phyloP scores from a whole-genome alignment of 2,888 invertebrate species.

The Xylocampa areola region DNA sequence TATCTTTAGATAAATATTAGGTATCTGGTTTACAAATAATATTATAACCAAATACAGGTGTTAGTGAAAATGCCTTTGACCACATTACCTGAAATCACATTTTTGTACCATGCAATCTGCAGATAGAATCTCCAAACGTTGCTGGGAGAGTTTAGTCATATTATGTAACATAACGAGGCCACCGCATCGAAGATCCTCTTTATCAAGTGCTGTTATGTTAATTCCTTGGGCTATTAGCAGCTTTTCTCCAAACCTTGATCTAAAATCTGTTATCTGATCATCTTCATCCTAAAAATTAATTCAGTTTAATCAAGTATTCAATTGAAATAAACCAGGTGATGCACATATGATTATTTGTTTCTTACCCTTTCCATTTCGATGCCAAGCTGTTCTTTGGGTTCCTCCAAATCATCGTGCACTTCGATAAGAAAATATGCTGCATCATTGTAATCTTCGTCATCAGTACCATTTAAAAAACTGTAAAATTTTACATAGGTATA shows the following conservation, averaged over 20 bases:
- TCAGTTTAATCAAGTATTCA: not conserved
- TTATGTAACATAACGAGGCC: constrained; percentile 92
- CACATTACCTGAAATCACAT: constrained; percentile 91
- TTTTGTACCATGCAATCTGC: constrained; percentile 94
- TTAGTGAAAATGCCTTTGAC: constrained; percentile 46
- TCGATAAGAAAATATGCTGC: constrained; percentile 91
- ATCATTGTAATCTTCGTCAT: constrained; percentile 84
- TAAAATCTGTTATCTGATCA: constrained; percentile 93
- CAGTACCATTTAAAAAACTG: constrained; percentile 77
- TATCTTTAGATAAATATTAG: constrained; percentile 68
- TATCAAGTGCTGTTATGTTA: constrained; percentile 93
- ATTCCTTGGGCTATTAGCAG: constrained; percentile 91
- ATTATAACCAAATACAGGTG: constrained; percentile 61
- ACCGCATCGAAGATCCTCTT: constrained; percentile 93
- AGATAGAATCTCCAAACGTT: constrained; percentile 90
- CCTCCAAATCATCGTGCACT: constrained; percentile 93
- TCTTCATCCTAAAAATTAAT: constrained; percentile 89
- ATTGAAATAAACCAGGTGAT: not conserved
- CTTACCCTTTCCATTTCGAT: constrained; percentile 92
- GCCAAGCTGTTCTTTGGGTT: constrained; percentile 93
- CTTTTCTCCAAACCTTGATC: constrained; percentile 92
- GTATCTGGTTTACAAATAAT: constrained; percentile 65
- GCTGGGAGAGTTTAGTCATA: constrained; percentile 89
- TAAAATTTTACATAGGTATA: too few relatives aligned
- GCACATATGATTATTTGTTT: not conserved